Conservation (phyloP, 2,113 vertebrate genomes). For the Bos indicus region DNA sequence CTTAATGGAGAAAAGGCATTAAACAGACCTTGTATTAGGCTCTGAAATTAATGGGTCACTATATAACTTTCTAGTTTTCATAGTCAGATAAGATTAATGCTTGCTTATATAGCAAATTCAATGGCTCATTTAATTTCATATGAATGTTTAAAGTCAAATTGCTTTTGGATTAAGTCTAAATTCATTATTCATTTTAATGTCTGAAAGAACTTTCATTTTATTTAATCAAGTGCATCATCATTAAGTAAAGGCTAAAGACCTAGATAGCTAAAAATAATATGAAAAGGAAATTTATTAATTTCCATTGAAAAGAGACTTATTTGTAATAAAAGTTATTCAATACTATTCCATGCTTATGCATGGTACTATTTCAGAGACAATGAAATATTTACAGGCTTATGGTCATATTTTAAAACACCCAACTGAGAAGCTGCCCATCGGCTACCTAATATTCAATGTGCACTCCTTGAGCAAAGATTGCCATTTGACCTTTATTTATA, state of each 20-base stretch:
- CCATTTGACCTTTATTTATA: constrained; percentile 44
- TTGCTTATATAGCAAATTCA: constrained; percentile 90
- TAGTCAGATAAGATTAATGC: constrained; percentile 89
- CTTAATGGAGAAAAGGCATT: constrained; percentile 86
- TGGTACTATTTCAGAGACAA: constrained; percentile 50
- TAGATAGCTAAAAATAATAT: constrained; percentile 76
- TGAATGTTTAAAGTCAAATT: constrained; percentile 91
- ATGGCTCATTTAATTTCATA: constrained; percentile 94
- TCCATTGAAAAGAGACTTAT: constrained; percentile 76
- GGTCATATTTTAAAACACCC: constrained; percentile 21
- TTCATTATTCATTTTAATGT: constrained; percentile 88
- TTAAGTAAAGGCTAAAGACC: constrained; percentile 81
- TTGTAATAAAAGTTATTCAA: constrained; percentile 78
- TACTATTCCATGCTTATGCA: constrained; percentile 66
- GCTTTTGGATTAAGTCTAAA: constrained; percentile 90
- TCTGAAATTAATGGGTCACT: constrained; percentile 88
- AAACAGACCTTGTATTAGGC: constrained; percentile 85
- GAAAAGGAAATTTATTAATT: constrained; percentile 83
- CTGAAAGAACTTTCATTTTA: constrained; percentile 86
- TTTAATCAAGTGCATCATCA: constrained; percentile 86
- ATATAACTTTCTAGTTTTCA: constrained; percentile 84
- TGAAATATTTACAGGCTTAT: constrained; percentile 61
- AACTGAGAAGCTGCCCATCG: constrained; percentile 41
- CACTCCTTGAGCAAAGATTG: constrained; percentile 25
- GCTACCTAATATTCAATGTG: background rate